phyloP scores from a whole-genome alignment of 2,888 invertebrate genomes.

The Eupithecia dodoneata region DNA sequence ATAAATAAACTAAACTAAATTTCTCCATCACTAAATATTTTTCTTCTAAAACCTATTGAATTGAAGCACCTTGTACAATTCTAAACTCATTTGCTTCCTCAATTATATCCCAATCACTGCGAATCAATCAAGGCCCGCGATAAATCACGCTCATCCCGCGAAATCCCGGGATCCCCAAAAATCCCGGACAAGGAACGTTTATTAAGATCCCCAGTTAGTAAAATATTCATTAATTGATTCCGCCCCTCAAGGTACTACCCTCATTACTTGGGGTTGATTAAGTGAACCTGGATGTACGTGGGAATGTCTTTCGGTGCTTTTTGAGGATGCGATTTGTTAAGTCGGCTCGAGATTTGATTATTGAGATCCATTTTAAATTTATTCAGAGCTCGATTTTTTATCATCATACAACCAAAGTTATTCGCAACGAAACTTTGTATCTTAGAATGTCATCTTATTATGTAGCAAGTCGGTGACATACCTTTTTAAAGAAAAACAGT shows the following conservation, averaged over 20 bases:
- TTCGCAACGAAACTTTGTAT: not conserved
- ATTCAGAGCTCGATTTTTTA: not conserved
- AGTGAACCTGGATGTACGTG: conserved; percentile 74
- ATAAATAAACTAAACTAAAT: too few species aligned
- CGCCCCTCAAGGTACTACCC: conserved; percentile 74
- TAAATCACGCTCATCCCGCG: conserved; percentile 65
- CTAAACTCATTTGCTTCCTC: conserved; percentile 19
- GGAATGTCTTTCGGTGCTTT: conserved; percentile 55
- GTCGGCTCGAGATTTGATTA: conserved; percentile 18
- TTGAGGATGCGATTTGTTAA: conserved; percentile 39
- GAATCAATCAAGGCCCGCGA: conserved; percentile 69
- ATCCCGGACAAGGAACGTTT: conserved; percentile 78
- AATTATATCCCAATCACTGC: conserved; percentile 66
- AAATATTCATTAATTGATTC: conserved; percentile 84
- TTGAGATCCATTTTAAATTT: not conserved
- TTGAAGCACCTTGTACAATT: conserved; percentile 1
- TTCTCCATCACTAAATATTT: too few species aligned
- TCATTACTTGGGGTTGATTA: conserved; percentile 81
- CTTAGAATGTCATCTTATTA: not conserved
- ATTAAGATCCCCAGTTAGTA: conserved; percentile 75
- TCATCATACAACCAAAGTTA: not conserved
- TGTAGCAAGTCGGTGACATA: not conserved
- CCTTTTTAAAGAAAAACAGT: not conserved
- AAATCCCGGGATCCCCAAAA: conserved; percentile 72
- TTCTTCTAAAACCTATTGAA: conserved; percentile 1